Base-by-base conservation (phyloP, 1,140 invertebrate species). In the Caenorhabditis brenneri region DNA sequence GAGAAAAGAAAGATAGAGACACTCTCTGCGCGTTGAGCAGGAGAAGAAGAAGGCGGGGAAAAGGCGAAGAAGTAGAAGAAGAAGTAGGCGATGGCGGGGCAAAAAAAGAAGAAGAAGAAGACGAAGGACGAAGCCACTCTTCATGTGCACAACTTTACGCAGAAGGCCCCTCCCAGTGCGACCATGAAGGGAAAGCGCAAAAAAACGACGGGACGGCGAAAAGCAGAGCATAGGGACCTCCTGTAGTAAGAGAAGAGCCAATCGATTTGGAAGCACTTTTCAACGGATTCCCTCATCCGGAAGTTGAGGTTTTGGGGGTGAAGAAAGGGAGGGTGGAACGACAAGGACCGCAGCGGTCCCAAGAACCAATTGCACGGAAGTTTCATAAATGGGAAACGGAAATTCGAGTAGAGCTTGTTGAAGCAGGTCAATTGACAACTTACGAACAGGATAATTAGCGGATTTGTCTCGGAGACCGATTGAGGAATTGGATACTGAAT, bases 111-210 rank as follows among this genome's bases (percentile, higher is more conserved):
- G 39, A 74, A 42, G 36, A 46, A 74, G 36, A 27, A 42, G 65
- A 74, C 5, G 65, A 74, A 42, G 65, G 65, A 74, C 65, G 65
- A 46, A 74, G 65, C 65, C 65, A 74, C 65, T 74, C 65, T 74
- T 74, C 65, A 74, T 74, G 65, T 42, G 36, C 65, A 74, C 65
- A 74, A 74, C 65, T 74, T 74, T 74, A 29, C 65, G 65, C 36
- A 74, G 36, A 74, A 74, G 65, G 65, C 65, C 65, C 65, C 65
- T 74, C 65, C 65, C 65, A 74, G 65, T 42, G 65, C 65, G 65
- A 42, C 65, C 65, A 74, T 74, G 65, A 74, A 74, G 65, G 36
- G 24, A 74, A 74, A 74, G 36, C 33, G 22, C 15, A 42, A 42
- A 74, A 42, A 74, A 74, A 74, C n/a, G n/a, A n/a, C 19, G 10